phyloP scores from a whole-genome alignment of 2,888 invertebrate genomes.

The Lordiphosa andalusiaca region DNA sequence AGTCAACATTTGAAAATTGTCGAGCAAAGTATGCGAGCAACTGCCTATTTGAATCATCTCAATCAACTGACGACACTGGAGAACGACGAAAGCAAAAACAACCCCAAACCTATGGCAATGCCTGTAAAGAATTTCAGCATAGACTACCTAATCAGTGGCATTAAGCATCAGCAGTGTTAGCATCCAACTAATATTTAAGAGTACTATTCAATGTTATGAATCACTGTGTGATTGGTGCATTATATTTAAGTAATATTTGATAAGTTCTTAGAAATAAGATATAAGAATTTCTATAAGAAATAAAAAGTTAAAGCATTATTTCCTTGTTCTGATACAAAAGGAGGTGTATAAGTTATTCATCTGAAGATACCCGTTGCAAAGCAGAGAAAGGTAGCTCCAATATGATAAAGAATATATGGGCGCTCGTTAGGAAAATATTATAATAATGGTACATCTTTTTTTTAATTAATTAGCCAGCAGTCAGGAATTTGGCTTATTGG shows the following conservation, averaged over 20 bases:
- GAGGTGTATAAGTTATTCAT: too few species aligned
- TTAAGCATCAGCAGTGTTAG: slow-evolving; percentile 26
- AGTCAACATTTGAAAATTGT: slow-evolving; percentile 54
- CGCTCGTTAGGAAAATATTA: too few species aligned
- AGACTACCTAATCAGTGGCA: slow-evolving; percentile 54
- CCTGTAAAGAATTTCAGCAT: slow-evolving; percentile 54
- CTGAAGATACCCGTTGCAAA: too few species aligned
- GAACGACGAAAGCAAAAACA: neutral
- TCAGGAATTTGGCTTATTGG: too few species aligned
- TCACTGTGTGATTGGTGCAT: slow-evolving; percentile 36
- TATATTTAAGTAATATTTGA: neutral
- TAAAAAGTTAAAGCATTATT: too few species aligned
- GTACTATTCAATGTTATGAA: neutral
- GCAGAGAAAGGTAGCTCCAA: too few species aligned
- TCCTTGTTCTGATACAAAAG: too few species aligned
- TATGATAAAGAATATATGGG: too few species aligned
- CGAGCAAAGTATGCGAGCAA: slow-evolving; percentile 62
- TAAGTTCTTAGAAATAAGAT: neutral
- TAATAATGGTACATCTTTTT: too few species aligned
- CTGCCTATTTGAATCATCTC: slow-evolving; percentile 67
- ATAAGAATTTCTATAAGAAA: slow-evolving; percentile 33
- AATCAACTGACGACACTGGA: slow-evolving; percentile 45
- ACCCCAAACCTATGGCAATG: neutral
- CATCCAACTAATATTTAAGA: neutral
- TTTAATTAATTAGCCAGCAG: too few species aligned